phyloP scores from a whole-genome alignment of 2,797 vertebrate genomes.

The Hybognathus amarus region DNA sequence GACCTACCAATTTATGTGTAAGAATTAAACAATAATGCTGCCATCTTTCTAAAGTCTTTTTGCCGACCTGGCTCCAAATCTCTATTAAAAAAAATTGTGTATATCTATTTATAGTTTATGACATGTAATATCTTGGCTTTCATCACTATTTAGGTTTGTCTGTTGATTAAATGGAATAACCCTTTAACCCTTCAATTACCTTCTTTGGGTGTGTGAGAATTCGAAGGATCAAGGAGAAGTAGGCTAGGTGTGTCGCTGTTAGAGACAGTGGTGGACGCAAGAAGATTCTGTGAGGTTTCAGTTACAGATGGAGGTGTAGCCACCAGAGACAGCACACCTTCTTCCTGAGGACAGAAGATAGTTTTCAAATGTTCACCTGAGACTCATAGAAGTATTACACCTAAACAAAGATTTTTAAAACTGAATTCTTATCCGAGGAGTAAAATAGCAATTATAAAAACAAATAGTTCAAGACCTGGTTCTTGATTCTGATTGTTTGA shows the following conservation, averaged over 20 bases:
- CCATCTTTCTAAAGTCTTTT: too few species aligned
- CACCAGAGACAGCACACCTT: conserved; percentile 37
- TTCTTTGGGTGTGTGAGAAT: conserved; percentile 57
- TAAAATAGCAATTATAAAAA: not conserved
- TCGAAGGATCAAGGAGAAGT: not conserved
- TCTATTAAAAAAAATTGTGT: too few species aligned
- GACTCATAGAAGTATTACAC: not conserved
- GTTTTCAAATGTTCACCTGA: not conserved
- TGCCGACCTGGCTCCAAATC: too few species aligned
- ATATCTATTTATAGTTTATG: too few species aligned
- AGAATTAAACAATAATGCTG: too few species aligned
- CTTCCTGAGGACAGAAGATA: not conserved
- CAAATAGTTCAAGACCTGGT: not conserved
- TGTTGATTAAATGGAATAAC: not conserved
- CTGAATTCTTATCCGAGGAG: not conserved
- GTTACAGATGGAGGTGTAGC: conserved; percentile 52
- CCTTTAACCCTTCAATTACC: not conserved
- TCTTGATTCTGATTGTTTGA: not conserved
- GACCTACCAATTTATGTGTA: too few species aligned
- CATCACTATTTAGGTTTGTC: not conserved
- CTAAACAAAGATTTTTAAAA: not conserved
- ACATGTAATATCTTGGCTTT: not conserved
- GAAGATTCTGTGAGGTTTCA: conserved; percentile 74
- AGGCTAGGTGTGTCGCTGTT: not conserved
- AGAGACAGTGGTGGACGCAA: conserved; percentile 60